Conservation (phyloP, 2,113 vertebrate species). For the Brachionichthys hirsutus region DNA sequence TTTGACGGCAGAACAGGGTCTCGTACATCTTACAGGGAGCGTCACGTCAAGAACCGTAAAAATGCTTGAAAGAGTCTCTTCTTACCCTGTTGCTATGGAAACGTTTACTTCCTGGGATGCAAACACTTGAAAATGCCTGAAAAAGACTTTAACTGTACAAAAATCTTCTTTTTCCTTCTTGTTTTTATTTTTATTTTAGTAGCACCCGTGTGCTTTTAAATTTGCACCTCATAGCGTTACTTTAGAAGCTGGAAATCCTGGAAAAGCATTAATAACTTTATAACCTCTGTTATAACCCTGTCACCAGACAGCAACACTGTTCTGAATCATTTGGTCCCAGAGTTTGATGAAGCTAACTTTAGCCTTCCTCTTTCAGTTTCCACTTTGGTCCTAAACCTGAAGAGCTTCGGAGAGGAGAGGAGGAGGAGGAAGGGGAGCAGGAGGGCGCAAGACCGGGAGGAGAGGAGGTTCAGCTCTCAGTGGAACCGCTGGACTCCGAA, state of each 20-base stretch:
- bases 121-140: slow-evolving; percentile 58
- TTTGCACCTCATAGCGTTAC: slow-evolving; percentile 42
- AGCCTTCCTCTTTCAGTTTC: slow-evolving; percentile 39
- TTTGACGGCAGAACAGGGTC: neutral
- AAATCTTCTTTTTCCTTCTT: slow-evolving; percentile 33
- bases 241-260: slow-evolving; percentile 58
- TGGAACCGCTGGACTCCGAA: slow-evolving; percentile 67
- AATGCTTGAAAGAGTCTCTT: slow-evolving; percentile 29
- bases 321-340: too few relatives aligned
- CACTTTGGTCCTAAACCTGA: slow-evolving; percentile 55
- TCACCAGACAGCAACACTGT: too few relatives aligned
- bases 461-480: slow-evolving; percentile 44
- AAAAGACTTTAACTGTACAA: slow-evolving; percentile 67
- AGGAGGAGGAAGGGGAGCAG: slow-evolving; percentile 2
- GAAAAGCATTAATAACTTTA: too few relatives aligned
- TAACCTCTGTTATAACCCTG: too few relatives aligned
- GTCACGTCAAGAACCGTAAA: slow-evolving; percentile 24
- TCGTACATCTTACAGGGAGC: neutral
- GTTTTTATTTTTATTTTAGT: slow-evolving; percentile 37
- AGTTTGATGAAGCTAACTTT: too few relatives aligned
- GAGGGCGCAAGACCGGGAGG: slow-evolving; percentile 12
- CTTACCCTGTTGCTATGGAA: slow-evolving; percentile 69
- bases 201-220: slow-evolving; percentile 61
- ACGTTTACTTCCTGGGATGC: slow-evolving; percentile 42
- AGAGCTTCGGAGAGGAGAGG: slow-evolving; percentile 24